Evolutionary conservation across 2,888 invertebrate genomes (phyloP), one percentile per base, ranked within the genome.

Genomic region (Eupithecia exiguata): DNA sequence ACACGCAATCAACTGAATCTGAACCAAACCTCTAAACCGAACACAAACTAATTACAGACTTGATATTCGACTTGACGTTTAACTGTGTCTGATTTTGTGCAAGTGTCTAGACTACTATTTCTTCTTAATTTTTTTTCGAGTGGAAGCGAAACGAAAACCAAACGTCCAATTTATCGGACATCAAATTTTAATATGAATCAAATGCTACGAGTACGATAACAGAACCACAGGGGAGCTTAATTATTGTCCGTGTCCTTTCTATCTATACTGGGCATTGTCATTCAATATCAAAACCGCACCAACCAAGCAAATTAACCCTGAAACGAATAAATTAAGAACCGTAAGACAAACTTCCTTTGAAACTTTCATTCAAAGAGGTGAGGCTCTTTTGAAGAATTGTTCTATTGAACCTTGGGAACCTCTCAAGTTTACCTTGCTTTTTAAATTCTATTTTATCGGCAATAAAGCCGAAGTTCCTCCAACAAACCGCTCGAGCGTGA

Each of bases 291-390:
- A 91, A 91, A 90, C 87, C 87, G 79, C 35, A 49, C 84, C 83
- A 83, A 79, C 78, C 80, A 85, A 86, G 88, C 87, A 88, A 92
- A 91, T 92, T 91, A 91, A 91, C 91, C 87, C 85, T 85, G 87
- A 85, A 87, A 87, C 89, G 92, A 90, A 92, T 93, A 92, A 93
- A 92, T 92, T 92, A 92, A 88, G 85, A 84, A 80, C 84, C 89
- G 87, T 88, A 87, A 84, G 86, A 82, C 84, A 87, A 92, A 92
- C 88, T 92, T 90, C 86, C 84, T 82, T 84, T 82, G 83, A 85
- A 87, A 88, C 86, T 88, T 89, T 87, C 82, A 86, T 89, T 91
- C 84, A 89, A 90, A 87, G 88, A 88, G 88, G 88, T 89, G 87
- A 84, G 83, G 82, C 87, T 65, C 86, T 89, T 90, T 90, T 89